Conservation (phyloP, 1,140 invertebrate species). For the Reticulitermes speratus region DNA sequence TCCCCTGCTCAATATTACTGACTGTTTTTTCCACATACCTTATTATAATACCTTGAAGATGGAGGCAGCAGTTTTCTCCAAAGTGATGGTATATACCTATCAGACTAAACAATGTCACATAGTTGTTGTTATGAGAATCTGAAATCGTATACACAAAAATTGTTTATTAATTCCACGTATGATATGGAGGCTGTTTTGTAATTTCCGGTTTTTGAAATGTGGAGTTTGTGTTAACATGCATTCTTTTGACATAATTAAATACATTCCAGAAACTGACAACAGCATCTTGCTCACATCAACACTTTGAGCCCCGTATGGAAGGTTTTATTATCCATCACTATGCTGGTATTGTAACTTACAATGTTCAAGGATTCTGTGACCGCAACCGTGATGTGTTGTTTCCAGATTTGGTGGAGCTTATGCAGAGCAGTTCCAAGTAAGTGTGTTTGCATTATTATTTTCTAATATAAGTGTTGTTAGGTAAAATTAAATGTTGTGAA, state of each 20-base stretch:
- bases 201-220: too few relatives aligned
- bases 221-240: too few relatives aligned
- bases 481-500: not conserved
- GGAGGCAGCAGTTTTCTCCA: too few relatives aligned
- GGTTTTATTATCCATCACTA: conserved; percentile 73
- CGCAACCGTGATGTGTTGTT: conserved; percentile 75
- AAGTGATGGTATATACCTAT: too few relatives aligned
- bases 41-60: too few relatives aligned
- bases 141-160: too few relatives aligned
- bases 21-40: too few relatives aligned
- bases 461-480: not conserved
- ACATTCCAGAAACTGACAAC: conserved; percentile 35
- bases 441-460: conserved; percentile 38
- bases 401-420: conserved; percentile 68
- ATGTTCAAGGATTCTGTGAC: conserved; percentile 73
- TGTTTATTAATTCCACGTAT: too few relatives aligned
- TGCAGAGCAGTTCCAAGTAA: conserved; percentile 71
- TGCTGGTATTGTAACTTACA: conserved; percentile 70
- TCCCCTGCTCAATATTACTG: too few relatives aligned
- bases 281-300: conserved; percentile 57
- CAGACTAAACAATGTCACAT: too few relatives aligned
- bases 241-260: not conserved
- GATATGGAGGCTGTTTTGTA: too few relatives aligned
- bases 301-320: conserved; percentile 59
- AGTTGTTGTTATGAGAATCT: too few relatives aligned